These are phyloP conservation scores for Calliphora vicina DNA, from an alignment of 1,140 invertebrate species.

Conservation along the genomic window DNA sequence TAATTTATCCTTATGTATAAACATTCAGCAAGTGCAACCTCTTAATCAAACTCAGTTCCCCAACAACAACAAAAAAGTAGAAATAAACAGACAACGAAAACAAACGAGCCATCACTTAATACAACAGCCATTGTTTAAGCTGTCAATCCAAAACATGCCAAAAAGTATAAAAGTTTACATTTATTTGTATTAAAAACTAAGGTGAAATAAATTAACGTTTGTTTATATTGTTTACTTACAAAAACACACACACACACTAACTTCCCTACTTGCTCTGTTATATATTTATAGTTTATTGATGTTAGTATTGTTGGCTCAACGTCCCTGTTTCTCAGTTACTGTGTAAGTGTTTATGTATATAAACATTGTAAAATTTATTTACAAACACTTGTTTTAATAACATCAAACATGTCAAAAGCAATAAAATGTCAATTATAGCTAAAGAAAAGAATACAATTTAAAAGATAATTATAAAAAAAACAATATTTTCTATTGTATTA, in stretches of 20 bases:
- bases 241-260: background rate
- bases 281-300: background rate
- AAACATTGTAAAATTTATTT: background rate
- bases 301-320: background rate
- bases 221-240: conserved; percentile 2
- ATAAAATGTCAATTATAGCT: conserved; percentile 3
- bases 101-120: conserved; percentile 4
- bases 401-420: conserved; percentile 6
- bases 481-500: background rate
- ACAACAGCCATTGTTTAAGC: conserved; percentile 15
- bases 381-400: conserved; percentile 4
- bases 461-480: conserved; percentile 3
- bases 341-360: background rate
- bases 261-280: background rate
- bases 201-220: conserved; percentile 14
- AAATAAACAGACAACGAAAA: background rate
- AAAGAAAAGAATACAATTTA: background rate
- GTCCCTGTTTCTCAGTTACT: background rate
- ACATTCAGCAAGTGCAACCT: background rate
- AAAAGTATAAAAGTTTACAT: conserved; percentile 14
- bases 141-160: conserved; percentile 12
- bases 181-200: conserved; percentile 17
- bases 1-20: background rate
- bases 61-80: background rate
- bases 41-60: background rate